phyloP scores from a whole-genome alignment of 2,113 vertebrate species.

The Strix uralensis region DNA sequence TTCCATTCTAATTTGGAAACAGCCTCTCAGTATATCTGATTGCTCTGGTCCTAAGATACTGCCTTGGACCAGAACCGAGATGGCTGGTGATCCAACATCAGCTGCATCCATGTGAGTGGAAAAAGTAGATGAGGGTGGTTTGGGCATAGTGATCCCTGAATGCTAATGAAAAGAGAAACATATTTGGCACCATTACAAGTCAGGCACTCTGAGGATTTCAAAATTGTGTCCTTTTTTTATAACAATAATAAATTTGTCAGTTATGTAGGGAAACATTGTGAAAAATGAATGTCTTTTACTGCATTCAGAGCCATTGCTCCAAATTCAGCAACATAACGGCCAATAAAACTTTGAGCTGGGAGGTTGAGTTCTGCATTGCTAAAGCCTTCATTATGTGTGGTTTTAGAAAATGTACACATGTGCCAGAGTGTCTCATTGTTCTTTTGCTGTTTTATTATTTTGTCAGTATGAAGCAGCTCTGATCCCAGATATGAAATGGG shows the following conservation, averaged over 20 bases:
- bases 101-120: background rate
- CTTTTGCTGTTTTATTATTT: background rate
- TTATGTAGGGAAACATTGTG: constrained; percentile 50
- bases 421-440: background rate
- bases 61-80: background rate
- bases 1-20: background rate
- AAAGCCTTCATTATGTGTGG: background rate
- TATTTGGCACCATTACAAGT: constrained; percentile 19
- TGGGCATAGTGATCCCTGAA: background rate
- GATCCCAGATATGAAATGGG: background rate
- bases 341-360: constrained; percentile 55
- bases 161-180: constrained; percentile 36
- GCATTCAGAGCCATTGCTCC: constrained; percentile 25
- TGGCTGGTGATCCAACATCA: background rate
- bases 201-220: constrained; percentile 36
- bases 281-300: constrained; percentile 63
- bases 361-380: background rate
- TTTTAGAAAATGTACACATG: background rate
- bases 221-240: constrained; percentile 58
- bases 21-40: background rate
- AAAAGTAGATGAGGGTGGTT: constrained; percentile 5
- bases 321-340: constrained; percentile 52
- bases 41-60: background rate
- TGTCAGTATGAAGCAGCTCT: background rate
- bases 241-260: constrained; percentile 64